Evolutionary conservation across 2,797 vertebrate genomes (phyloP).

Genomic region (Telmatherina bonti): DNA sequence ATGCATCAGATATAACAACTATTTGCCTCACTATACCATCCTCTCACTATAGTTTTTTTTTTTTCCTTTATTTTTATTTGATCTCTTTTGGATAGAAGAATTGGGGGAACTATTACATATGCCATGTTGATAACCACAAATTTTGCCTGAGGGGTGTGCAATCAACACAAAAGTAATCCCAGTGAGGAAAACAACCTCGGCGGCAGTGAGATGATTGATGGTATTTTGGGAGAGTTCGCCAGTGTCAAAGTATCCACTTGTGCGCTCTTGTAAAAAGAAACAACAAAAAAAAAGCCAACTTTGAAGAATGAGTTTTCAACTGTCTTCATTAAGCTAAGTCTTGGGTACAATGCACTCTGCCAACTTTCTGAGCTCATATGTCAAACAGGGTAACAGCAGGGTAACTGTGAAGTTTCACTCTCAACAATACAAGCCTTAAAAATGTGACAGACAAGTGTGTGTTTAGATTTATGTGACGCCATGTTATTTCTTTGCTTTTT

Average conservation of each 20-base stretch:
- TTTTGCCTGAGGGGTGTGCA: conserved; percentile 41
- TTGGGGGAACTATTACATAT: conserved; percentile 43
- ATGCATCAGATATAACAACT: conserved; percentile 30
- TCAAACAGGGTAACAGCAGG: conserved; percentile 37
- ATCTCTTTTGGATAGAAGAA: conserved; percentile 25
- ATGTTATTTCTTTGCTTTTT: conserved; percentile 2
- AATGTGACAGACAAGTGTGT: conserved; percentile 27
- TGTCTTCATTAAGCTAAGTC: conserved; percentile 59
- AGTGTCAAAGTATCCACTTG: conserved; percentile 68
- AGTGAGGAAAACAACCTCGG: conserved; percentile 39
- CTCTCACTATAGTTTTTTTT: conserved; percentile 17
- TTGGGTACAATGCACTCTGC: conserved; percentile 43
- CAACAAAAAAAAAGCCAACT: conserved; percentile 22
- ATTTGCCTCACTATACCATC: neutral
- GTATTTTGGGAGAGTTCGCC: conserved; percentile 61
- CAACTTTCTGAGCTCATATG: conserved; percentile 53
- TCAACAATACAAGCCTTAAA: conserved; percentile 35
- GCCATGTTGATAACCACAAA: conserved; percentile 29
- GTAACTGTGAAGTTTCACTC: conserved; percentile 35
- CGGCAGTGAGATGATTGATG: conserved; percentile 65
- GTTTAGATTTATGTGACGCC: conserved; percentile 18
- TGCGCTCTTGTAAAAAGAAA: conserved; percentile 52
- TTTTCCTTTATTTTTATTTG: conserved; percentile 19
- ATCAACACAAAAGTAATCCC: conserved; percentile 56
- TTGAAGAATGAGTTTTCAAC: conserved; percentile 63